Conservation (phyloP, 2,797 vertebrate genomes). For the Sebastes vulpes region DNA sequence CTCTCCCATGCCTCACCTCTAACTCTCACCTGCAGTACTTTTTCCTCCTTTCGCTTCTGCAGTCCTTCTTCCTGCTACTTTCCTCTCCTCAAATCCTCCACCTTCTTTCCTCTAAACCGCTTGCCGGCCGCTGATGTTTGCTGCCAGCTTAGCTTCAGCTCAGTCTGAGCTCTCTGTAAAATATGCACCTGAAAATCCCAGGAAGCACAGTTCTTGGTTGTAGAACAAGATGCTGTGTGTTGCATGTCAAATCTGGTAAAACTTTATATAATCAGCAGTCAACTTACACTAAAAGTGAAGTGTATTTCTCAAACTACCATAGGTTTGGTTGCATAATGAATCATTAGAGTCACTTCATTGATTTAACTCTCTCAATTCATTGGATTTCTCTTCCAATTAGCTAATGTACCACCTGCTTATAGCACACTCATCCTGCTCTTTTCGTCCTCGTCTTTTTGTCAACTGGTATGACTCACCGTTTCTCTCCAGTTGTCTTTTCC, state of each 20-base stretch:
- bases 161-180: conserved; percentile 32
- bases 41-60: conserved; percentile 17
- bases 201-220: conserved; percentile 21
- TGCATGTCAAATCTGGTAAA: conserved; percentile 9
- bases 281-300: neutral
- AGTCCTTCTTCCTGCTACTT: conserved; percentile 16
- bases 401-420: conserved; percentile 51
- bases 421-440: conserved; percentile 1
- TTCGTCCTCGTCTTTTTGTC: conserved; percentile 3
- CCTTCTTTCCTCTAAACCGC: conserved; percentile 51
- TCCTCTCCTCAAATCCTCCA: conserved; percentile 44
- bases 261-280: conserved; percentile 16
- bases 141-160: conserved; percentile 64
- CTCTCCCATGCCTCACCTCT: conserved; percentile 16
- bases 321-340: neutral
- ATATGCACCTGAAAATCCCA: conserved; percentile 52
- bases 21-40: conserved; percentile 25
- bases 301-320: neutral
- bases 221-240: conserved; percentile 1
- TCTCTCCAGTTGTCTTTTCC: conserved; percentile 2
- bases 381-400: conserved; percentile 42
- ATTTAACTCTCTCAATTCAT: conserved; percentile 38
- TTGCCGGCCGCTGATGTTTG: conserved; percentile 27
- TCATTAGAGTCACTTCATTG: conserved; percentile 47
- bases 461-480: conserved; percentile 27